phyloP scores from a whole-genome alignment of 2,113 vertebrate species.

The Semicossyphus pulcher region DNA sequence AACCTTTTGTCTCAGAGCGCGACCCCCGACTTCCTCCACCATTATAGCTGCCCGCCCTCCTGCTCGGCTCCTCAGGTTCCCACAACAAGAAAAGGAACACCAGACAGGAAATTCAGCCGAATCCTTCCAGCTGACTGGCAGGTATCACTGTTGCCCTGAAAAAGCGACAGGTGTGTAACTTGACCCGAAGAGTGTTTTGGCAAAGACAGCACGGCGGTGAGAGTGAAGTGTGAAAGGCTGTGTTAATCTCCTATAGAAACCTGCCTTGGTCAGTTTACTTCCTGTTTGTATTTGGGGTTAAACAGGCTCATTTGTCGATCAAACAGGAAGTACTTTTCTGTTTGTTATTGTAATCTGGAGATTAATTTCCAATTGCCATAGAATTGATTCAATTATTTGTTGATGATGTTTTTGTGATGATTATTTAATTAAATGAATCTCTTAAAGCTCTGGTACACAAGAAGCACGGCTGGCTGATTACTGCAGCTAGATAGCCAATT shows the following conservation, averaged over 20 bases:
- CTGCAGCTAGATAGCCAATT: too few relatives aligned
- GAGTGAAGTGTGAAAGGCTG: constrained; percentile 57
- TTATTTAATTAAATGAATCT: too few relatives aligned
- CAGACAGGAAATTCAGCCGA: constrained; percentile 62
- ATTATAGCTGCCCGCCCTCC: constrained; percentile 24
- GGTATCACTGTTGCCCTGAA: constrained; percentile 53
- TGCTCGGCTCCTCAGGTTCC: constrained; percentile 62
- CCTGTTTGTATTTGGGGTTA: constrained; percentile 45
- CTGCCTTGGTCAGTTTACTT: constrained; percentile 28
- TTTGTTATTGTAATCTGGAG: too few relatives aligned
- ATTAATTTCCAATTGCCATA: too few relatives aligned
- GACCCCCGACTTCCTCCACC: constrained; percentile 45
- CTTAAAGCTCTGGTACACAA: too few relatives aligned
- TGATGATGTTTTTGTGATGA: too few relatives aligned
- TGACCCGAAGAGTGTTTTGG: constrained; percentile 58
- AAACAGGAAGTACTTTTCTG: background rate
- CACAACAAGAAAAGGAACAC: constrained; percentile 69
- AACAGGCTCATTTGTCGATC: constrained; percentile 27
- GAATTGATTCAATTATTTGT: too few relatives aligned
- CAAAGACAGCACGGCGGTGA: constrained; percentile 49
- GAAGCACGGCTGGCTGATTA: too few relatives aligned
- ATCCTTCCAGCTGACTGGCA: constrained; percentile 63
- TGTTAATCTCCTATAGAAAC: constrained; percentile 49
- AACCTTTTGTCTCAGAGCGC: constrained; percentile 41
- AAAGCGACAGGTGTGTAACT: constrained; percentile 64